Conservation (phyloP, 2,888 invertebrate species). For the Catotricha subobsoleta region DNA sequence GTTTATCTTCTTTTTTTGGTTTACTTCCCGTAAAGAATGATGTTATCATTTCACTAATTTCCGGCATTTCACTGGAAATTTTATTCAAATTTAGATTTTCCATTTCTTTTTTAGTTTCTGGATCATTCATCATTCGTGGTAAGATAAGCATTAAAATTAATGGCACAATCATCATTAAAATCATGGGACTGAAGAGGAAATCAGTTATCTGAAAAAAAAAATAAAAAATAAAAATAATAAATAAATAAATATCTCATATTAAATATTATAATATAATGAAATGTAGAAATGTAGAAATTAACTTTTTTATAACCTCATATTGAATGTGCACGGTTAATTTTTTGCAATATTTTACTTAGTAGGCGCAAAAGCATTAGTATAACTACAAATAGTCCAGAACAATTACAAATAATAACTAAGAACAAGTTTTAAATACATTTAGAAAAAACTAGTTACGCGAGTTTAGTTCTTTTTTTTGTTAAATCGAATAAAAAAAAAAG, state of each 20-base stretch:
- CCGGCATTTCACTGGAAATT: constrained; percentile 75
- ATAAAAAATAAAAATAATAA: not conserved
- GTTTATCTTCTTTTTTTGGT: constrained; percentile 20
- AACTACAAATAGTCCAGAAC: too few relatives aligned
- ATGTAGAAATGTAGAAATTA: too few relatives aligned
- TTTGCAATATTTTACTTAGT: too few relatives aligned
- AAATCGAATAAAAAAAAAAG: too few relatives aligned
- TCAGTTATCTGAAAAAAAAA: constrained; percentile 48
- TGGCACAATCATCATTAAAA: constrained; percentile 93
- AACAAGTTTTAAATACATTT: too few relatives aligned
- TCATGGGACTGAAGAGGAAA: constrained; percentile 93
- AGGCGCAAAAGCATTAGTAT: too few relatives aligned
- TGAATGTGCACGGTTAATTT: too few relatives aligned
- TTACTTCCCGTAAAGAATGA: constrained; percentile 59
- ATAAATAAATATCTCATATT: not conserved
- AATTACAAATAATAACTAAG: too few relatives aligned
- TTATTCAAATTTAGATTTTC: constrained; percentile 63
- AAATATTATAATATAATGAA: too few relatives aligned
- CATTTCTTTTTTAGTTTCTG: constrained; percentile 90
- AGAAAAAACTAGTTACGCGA: too few relatives aligned
- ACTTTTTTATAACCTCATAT: too few relatives aligned
- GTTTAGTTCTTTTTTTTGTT: too few relatives aligned
- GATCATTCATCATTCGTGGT: constrained; percentile 95
- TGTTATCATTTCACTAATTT: constrained; percentile 89
- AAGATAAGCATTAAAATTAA: constrained; percentile 76